These are phyloP conservation scores for Ethmia dodecea DNA, from an alignment of 2,888 invertebrate species.

Conservation along the genomic window DNA sequence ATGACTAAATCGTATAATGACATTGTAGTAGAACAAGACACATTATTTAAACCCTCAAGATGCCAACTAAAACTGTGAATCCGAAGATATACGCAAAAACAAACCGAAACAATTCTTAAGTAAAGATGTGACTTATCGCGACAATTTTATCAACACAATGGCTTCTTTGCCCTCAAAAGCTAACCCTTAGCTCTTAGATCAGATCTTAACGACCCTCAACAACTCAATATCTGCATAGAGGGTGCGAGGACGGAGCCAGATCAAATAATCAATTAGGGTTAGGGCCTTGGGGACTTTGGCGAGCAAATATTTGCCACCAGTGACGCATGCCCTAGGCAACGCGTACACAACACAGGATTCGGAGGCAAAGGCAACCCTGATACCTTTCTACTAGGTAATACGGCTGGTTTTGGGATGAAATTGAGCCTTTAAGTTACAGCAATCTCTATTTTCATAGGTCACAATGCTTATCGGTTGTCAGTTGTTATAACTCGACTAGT, in stretches of 20 bases:
- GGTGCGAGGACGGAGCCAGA: constrained; percentile 28
- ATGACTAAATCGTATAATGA: no score
- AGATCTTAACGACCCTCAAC: constrained; percentile 21
- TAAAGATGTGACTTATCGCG: constrained; percentile 11
- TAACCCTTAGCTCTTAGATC: constrained; percentile 17
- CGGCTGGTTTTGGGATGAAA: no score
- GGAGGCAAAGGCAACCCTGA: no score
- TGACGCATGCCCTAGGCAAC: constrained; percentile 27
- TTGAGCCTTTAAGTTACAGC: no score
- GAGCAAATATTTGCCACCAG: constrained; percentile 43
- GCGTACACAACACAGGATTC: constrained; percentile 1
- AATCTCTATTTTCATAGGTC: no score
- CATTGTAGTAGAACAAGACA: no score
- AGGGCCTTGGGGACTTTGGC: constrained; percentile 25
- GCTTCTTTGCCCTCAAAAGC: constrained; percentile 19
- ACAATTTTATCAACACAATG: constrained; percentile 18
- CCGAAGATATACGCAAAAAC: no score
- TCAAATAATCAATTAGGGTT: constrained; percentile 42
- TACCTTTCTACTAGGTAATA: no score
- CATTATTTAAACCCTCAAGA: no score
- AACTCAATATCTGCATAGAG: constrained; percentile 22
- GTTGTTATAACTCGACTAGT: no score
- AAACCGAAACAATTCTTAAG: constrained; percentile 1
- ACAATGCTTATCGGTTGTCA: no score
- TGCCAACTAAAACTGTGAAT: no score